Conservation (phyloP, 2,113 vertebrate genomes). For the Gobio gobio region DNA sequence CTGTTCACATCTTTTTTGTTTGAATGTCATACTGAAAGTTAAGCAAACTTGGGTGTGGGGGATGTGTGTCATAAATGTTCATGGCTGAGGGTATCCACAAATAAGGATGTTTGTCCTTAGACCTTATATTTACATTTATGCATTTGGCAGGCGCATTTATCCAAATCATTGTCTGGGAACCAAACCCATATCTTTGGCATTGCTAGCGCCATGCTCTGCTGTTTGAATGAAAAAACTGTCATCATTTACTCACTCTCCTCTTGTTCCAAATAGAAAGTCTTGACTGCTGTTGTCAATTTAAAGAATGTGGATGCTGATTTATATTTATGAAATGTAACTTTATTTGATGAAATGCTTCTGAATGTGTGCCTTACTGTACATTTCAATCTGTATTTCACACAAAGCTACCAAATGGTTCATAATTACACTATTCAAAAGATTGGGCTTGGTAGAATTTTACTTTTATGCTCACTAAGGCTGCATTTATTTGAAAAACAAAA, state of each 20-base stretch:
- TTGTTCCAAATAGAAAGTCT: background rate
- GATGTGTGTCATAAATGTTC: background rate
- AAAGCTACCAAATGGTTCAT: background rate
- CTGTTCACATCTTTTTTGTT: constrained; percentile 23
- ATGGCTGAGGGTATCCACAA: background rate
- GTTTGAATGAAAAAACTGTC: background rate
- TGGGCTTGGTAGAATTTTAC: too few species aligned
- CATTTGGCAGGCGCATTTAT: background rate
- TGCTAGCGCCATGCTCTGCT: background rate
- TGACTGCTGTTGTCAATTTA: background rate
- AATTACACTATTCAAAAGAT: background rate
- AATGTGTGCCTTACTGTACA: background rate
- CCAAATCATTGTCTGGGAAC: background rate
- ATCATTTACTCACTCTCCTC: background rate
- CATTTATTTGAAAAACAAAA: too few species aligned
- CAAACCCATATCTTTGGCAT: background rate
- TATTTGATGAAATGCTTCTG: background rate
- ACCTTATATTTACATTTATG: background rate
- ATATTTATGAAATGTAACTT: too few species aligned
- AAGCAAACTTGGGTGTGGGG: constrained; percentile 34
- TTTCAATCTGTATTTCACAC: background rate
- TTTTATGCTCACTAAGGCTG: too few species aligned
- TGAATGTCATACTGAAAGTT: constrained; percentile 27
- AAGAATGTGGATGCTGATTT: background rate
- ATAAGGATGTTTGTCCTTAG: background rate